These are phyloP conservation scores for Zaprionus lachaisei DNA, from an alignment of 1,140 invertebrate species.

Conservation along the genomic window DNA sequence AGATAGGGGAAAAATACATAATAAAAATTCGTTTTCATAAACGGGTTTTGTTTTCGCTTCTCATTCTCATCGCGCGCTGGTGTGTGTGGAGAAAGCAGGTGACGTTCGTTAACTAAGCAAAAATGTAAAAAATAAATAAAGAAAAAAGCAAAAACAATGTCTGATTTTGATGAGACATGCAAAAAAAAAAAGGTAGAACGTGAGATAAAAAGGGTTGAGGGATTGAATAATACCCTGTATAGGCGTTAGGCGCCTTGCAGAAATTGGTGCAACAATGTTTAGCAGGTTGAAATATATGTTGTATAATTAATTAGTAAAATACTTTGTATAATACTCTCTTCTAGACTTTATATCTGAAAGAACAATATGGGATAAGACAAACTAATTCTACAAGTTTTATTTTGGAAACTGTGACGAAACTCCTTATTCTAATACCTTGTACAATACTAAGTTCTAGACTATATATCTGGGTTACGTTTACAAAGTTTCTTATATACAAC, in stretches of 20 bases:
- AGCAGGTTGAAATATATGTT: no score
- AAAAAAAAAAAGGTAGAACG: slow-evolving; percentile 28
- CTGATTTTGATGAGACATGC: slow-evolving; percentile 31
- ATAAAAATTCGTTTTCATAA: slow-evolving; percentile 55
- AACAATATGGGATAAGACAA: neutral
- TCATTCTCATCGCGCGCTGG: slow-evolving; percentile 57
- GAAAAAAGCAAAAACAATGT: slow-evolving; percentile 32
- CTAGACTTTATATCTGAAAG: neutral
- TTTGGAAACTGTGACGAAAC: neutral
- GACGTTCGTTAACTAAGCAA: slow-evolving; percentile 15
- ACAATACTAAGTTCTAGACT: no score
- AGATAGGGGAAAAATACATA: neutral
- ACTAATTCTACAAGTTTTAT: neutral
- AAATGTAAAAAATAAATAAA: neutral
- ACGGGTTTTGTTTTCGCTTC: slow-evolving; percentile 66
- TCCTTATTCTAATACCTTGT: neutral
- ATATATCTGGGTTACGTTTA: no score
- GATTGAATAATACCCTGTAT: slow-evolving; percentile 12
- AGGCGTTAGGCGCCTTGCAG: neutral
- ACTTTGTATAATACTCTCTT: no score
- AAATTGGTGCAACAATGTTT: neutral
- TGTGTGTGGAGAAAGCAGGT: slow-evolving; percentile 56
- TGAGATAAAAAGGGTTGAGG: neutral
- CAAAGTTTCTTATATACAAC: no score
- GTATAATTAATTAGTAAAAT: no score